These are phyloP conservation scores for Holothuria scabra DNA, from an alignment of 53 echinoderm and acorn worm genomes.

Conservation along the genomic window DNA sequence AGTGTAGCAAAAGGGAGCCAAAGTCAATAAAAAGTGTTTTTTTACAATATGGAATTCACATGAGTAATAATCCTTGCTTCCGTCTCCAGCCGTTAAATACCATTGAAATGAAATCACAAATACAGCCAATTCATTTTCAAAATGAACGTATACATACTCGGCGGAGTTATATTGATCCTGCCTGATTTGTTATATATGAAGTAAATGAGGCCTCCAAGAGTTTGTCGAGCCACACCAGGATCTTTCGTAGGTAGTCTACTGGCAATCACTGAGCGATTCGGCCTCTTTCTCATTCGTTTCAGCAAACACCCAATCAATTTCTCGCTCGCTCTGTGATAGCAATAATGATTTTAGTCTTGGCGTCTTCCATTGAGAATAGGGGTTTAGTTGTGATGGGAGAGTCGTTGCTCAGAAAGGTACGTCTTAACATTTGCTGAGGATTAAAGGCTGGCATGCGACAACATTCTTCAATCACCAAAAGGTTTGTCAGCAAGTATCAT, in stretches of 20 bases:
- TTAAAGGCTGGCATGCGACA: too few relatives aligned
- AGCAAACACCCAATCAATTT: constrained; percentile 42
- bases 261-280: constrained; percentile 14
- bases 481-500: too few relatives aligned
- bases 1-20: too few relatives aligned
- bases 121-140: constrained; percentile 5
- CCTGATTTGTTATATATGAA: constrained; percentile 28
- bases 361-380: constrained; percentile 13
- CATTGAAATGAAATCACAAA: background rate
- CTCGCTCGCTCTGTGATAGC: background rate
- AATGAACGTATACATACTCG: constrained; percentile 1
- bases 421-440: too few relatives aligned
- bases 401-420: too few relatives aligned
- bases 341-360: constrained; percentile 35
- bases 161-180: constrained; percentile 20
- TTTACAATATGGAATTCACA: too few relatives aligned
- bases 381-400: too few relatives aligned
- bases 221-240: constrained; percentile 18
- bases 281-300: constrained; percentile 26
- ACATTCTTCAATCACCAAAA: too few relatives aligned
- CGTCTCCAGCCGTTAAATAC: constrained; percentile 6
- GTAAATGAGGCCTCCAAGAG: constrained; percentile 19
- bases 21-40: too few relatives aligned
- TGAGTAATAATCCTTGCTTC: too few relatives aligned
- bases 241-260: constrained; percentile 22